Base-by-base conservation (phyloP, 2,888 invertebrate species). In the Rapana venosa region DNA sequence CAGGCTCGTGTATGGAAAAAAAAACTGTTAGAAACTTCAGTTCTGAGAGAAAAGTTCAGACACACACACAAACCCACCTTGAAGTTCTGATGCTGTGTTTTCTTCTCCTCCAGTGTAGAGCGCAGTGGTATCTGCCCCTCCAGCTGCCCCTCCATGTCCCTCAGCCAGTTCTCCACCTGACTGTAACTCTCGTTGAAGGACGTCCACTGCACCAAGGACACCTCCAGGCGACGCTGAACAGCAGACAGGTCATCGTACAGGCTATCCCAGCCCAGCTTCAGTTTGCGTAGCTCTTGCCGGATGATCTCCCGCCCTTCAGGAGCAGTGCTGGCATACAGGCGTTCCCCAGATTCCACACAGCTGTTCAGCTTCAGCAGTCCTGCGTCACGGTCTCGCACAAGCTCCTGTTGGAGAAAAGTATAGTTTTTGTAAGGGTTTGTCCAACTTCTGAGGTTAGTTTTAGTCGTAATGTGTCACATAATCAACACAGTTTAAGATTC, bases 291-390 rank as follows among this genome's bases (percentile, higher is more conserved):
- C 95, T 98, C 98, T 92, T 98, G 97, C 26, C 99, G 97, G 90
- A 99, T 97, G 88, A 97, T 97, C 96, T 99, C 99, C 91, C 99
- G 97, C 0, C 99, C 99, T 93, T 97, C 97, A 0, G 99, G 98
- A 20, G 98, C 98, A 1, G 99, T 99, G 96, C 98, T 98, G 0
- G 98, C 98, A 91, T 98, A 97, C n/a, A 99, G 97, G 95, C 98
- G 97, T 95, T 99, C 99, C 2, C 98, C 98, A 0, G 98, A 97
- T 6, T 97, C 97, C 26, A 98, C 97, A 32, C 98, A 96, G 77
- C 97, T 97, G 89, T 97, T 97, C 66, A 99, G 97, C 93, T 98
- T 97, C 93, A 97, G 97, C 93, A 98, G 98, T 0, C 98, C 98
- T 95, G 98, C 98, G 93, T 98, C 98, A 93, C 97, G 97, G 95